phyloP scores from a whole-genome alignment of 2,113 vertebrate species.

The Chascanopsetta lugubris region DNA sequence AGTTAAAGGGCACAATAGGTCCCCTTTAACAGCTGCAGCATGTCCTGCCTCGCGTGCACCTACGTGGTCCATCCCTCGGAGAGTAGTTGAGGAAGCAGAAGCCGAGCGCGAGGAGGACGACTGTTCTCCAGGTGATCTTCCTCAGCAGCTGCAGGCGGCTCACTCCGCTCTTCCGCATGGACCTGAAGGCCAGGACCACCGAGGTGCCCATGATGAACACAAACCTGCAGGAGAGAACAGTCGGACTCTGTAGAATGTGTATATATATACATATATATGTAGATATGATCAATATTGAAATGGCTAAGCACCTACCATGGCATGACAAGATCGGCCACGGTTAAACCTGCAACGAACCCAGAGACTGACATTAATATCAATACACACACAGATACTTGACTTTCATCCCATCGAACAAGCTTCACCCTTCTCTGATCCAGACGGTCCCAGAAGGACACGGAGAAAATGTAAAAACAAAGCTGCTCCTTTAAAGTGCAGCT shows the following conservation, averaged over 20 bases:
- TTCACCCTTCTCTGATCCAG: slow-evolving; percentile 10
- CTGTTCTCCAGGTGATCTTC: slow-evolving; percentile 74
- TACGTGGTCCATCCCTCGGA: slow-evolving; percentile 75
- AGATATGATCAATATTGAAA: not conserved
- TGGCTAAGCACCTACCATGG: slow-evolving; percentile 77
- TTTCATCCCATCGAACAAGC: not conserved
- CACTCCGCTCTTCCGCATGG: slow-evolving; percentile 75
- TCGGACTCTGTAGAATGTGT: not conserved
- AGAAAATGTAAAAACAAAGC: slow-evolving; percentile 52
- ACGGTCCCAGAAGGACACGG: slow-evolving; percentile 16
- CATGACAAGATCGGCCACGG: slow-evolving; percentile 86
- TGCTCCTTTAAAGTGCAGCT: slow-evolving; percentile 40
- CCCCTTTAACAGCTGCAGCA: not conserved
- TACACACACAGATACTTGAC: slow-evolving; percentile 5
- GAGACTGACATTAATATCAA: slow-evolving; percentile 21
- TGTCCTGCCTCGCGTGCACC: slow-evolving; percentile 25
- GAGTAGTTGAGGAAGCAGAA: slow-evolving; percentile 83
- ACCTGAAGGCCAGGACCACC: slow-evolving; percentile 75
- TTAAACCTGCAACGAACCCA: slow-evolving; percentile 78
- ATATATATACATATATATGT: not conserved
- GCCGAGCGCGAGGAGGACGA: slow-evolving; percentile 69
- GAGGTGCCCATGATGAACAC: slow-evolving; percentile 84
- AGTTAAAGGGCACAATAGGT: too few species aligned
- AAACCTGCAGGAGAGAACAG: slow-evolving; percentile 64
- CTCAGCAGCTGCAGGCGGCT: slow-evolving; percentile 67